phyloP scores from a whole-genome alignment of 2,113 vertebrate species.

The Psettodes erumei region DNA sequence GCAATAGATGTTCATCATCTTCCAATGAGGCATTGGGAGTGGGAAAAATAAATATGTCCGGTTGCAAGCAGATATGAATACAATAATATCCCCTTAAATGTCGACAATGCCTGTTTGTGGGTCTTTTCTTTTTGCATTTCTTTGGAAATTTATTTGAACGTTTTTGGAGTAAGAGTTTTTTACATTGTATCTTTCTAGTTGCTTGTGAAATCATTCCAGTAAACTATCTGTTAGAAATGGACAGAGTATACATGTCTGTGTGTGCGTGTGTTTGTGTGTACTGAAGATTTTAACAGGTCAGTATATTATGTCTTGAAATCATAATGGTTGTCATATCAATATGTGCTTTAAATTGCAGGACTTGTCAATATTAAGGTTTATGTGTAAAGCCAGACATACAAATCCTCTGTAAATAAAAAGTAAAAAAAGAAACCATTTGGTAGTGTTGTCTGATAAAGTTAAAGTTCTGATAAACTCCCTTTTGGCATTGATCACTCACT shows the following conservation, averaged over 20 bases:
- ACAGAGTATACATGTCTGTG: constrained; percentile 82
- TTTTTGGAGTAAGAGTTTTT: constrained; percentile 85
- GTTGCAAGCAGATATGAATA: constrained; percentile 81
- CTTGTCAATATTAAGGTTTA: constrained; percentile 82
- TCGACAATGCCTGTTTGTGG: constrained; percentile 86
- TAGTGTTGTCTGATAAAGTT: constrained; percentile 33
- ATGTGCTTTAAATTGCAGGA: constrained; percentile 86
- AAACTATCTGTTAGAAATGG: constrained; percentile 80
- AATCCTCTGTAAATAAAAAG: constrained; percentile 87
- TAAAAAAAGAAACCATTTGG: constrained; percentile 50
- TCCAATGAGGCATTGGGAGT: constrained; percentile 81
- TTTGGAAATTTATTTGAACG: constrained; percentile 76
- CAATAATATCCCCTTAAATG: constrained; percentile 83
- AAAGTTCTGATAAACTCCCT: constrained; percentile 6
- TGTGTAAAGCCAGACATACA: constrained; percentile 83
- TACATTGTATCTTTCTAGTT: constrained; percentile 88
- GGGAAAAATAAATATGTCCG: constrained; percentile 73
- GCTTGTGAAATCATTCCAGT: constrained; percentile 87
- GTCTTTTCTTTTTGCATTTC: constrained; percentile 73
- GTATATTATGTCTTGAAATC: constrained; percentile 84
- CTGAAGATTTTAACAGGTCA: constrained; percentile 81
- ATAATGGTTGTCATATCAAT: constrained; percentile 84
- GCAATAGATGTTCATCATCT: constrained; percentile 84
- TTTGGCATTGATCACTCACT: not conserved
- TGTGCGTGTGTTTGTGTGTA: constrained; percentile 78